A percentile compares a stretch with the other conserved stretches of the same genome.
phyloP scores from a whole-genome alignment of 2,797 vertebrate species.

The Macrochelys suwanniensis region DNA sequence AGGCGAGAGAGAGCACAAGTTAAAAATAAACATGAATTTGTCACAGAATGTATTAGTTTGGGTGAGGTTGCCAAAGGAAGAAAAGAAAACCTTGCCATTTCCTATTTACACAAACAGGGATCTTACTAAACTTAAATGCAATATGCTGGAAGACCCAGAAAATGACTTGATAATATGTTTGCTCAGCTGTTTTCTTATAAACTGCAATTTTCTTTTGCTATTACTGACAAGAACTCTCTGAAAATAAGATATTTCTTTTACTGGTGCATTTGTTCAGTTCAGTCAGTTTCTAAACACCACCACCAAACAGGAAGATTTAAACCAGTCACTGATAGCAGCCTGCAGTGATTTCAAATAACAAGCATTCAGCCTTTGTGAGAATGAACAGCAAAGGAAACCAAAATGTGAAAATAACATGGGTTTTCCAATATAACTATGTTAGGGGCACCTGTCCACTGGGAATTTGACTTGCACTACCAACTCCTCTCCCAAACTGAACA shows the following conservation, averaged over 20 bases:
- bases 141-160: background rate
- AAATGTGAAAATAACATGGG: background rate
- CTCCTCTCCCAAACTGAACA: background rate
- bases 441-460: background rate
- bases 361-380: background rate
- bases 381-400: background rate
- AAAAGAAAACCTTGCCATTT: background rate
- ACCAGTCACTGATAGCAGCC: background rate
- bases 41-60: background rate
- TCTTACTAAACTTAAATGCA: constrained; percentile 10
- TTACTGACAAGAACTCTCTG: constrained; percentile 14
- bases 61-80: background rate
- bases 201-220: constrained; percentile 39
- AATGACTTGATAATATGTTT: constrained; percentile 11
- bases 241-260: constrained; percentile 27
- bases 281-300: background rate
- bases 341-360: background rate
- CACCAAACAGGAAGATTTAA: background rate
- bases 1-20: background rate
- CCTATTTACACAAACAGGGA: background rate
- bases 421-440: rapidly evolving
- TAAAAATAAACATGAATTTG: constrained; percentile 18
- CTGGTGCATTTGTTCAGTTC: background rate
- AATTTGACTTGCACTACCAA: background rate
- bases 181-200: constrained; percentile 54